Base-by-base conservation (phyloP, 1,140 invertebrate species). In the Manduca sexta region DNA sequence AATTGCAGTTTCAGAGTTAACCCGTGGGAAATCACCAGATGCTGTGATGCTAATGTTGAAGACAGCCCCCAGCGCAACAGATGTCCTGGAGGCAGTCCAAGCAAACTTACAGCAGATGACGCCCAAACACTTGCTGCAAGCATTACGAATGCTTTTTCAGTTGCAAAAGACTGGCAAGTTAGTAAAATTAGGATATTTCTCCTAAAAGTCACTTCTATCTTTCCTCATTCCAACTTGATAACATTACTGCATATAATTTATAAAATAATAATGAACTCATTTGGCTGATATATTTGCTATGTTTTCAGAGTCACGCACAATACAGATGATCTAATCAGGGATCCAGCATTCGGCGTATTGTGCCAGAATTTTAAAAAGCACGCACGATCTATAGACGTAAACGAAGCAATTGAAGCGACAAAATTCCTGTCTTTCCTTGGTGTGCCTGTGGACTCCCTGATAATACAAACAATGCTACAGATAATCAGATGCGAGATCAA, bases 391-490 rank as follows among this genome's bases (percentile, higher is more conserved):
- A 70, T 92, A 15, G 84, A 88, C 2, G 35, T 84, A 0, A 75
- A 80, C 39, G 87, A 92, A 42, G 71, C 86, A 0, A 79, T 93
- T 3, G 80, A 87, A 46, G 78, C 85, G 0, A 60, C 90, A 1
- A 92, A 90, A 83, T 64, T 88, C 8, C 64, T 93, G 2, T 69
- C 77, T 1, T 88, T 84, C 63, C 69, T 92, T 0, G 76, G 86
- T 18, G 85, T 92, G 0, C 78, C 88, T 14, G 69, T 78, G 0
- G 81, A 88, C 21, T 88, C 87, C 35, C 64, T 87, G 8, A 86
- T 92, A 12, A 70, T 89, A 13, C 89, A 91, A 76, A 86, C 88
- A 2, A 58, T 92, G 33, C 68, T 93, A 2, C 89, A 92, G 64
- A 60, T 92, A 12, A 69, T 92, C 26, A 67, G 88, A 37, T 74